phyloP scores from a whole-genome alignment of 2,888 invertebrate species.

The Rhagonycha fulva region DNA sequence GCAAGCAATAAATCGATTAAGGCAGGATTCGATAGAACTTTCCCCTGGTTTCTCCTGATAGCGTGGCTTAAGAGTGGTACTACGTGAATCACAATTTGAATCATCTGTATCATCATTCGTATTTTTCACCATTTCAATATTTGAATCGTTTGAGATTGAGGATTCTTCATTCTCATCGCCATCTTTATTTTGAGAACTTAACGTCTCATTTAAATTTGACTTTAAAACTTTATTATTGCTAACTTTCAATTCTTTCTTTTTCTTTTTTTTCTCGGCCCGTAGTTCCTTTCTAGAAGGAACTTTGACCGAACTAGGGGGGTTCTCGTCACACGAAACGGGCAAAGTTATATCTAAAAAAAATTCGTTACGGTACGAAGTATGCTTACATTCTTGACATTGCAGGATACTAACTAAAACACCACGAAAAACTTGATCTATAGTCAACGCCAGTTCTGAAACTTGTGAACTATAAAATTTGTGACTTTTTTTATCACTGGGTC shows the following conservation, averaged over 20 bases:
- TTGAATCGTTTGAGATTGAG: slow-evolving; percentile 54
- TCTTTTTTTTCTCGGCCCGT: slow-evolving; percentile 61
- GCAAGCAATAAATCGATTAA: slow-evolving; percentile 91
- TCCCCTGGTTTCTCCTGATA: slow-evolving; percentile 78
- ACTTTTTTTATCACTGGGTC: slow-evolving; percentile 74
- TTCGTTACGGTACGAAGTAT: slow-evolving; percentile 86
- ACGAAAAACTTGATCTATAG: slow-evolving; percentile 90
- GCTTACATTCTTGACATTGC: slow-evolving; percentile 86
- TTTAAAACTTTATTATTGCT: background rate
- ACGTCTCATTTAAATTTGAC: no score
- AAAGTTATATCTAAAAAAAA: slow-evolving; percentile 94
- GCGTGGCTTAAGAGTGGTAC: slow-evolving; percentile 60
- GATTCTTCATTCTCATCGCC: slow-evolving; percentile 50
- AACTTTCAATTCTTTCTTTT: slow-evolving; percentile 52
- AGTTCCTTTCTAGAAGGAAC: slow-evolving; percentile 70
- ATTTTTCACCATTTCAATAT: slow-evolving; percentile 57
- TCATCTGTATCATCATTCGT: slow-evolving; percentile 41
- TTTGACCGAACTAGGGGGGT: slow-evolving; percentile 65
- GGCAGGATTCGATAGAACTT: slow-evolving; percentile 84
- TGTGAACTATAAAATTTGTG: slow-evolving; percentile 85
- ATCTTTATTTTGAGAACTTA: slow-evolving; percentile 9
- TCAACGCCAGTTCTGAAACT: slow-evolving; percentile 74
- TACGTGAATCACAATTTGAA: slow-evolving; percentile 41
- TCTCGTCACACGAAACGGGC: slow-evolving; percentile 76
- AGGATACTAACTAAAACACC: slow-evolving; percentile 89